Conservation (phyloP, 2,797 vertebrate genomes). For the Sternotherus odoratus region DNA sequence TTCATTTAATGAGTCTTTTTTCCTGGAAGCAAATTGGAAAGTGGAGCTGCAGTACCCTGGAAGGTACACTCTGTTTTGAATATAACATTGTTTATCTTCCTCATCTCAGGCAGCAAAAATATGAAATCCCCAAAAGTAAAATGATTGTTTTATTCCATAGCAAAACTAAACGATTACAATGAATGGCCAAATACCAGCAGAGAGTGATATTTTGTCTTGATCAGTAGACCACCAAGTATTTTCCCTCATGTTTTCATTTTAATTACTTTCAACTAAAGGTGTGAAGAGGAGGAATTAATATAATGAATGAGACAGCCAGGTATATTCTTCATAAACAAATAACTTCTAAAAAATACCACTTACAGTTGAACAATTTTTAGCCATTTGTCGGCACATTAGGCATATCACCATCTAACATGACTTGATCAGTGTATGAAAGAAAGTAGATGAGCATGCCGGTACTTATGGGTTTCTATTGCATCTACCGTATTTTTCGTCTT, state of each 20-base stretch:
- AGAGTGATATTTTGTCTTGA: neutral
- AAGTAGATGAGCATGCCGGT: neutral
- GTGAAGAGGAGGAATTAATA: neutral
- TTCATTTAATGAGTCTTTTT: neutral
- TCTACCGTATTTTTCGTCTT: too few species aligned
- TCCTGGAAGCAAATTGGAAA: constrained; percentile 3
- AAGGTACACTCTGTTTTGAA: constrained; percentile 28
- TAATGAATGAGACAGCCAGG: constrained; percentile 7
- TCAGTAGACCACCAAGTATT: neutral
- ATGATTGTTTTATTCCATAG: constrained; percentile 17
- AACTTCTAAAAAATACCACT: neutral
- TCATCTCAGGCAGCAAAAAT: constrained; percentile 28
- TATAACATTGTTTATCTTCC: constrained; percentile 21
- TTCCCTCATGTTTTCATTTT: neutral
- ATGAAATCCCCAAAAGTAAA: constrained; percentile 23
- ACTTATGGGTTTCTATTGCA: neutral
- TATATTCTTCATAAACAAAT: constrained; percentile 9
- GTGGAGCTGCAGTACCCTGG: neutral
- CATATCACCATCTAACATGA: neutral
- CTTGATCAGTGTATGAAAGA: neutral
- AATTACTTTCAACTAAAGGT: constrained; percentile 29
- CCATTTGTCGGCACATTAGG: neutral
- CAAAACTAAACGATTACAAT: neutral
- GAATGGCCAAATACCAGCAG: constrained; percentile 9
- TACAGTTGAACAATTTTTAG: neutral